Evolutionary conservation across 2,797 vertebrate genomes (phyloP), one percentile per base, ranked within the genome.

Genomic region (Capromys pilorides): DNA sequence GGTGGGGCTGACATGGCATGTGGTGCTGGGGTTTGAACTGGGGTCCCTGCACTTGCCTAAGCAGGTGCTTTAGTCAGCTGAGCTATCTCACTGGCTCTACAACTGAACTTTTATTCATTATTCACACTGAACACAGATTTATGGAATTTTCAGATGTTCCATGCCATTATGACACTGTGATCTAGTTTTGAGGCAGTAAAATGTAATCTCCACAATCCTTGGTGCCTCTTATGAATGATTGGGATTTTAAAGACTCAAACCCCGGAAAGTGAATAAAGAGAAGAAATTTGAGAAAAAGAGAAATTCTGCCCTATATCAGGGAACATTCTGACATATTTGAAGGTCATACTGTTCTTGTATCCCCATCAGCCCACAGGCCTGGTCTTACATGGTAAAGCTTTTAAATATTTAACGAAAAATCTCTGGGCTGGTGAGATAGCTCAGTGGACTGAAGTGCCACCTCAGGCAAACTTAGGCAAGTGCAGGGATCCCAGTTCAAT

Each of bases 131-230:
- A 92, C 86, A 85, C 18, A 88, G 19, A 18, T 59, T 86, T 95
- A 89, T 31, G 71, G 64, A 92, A 86, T 95, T 94, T 96, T 91
- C 79, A 64, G 24, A 71, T 81, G 9, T 49, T 85, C 86, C 86
- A 26, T 66, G n/a, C 88, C 41, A 31, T 88, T 83, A n/a, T 54
- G n/a, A 80, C 5, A 80, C 1, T n/a, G 33, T 89, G 61, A 66
- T 59, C 83, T 14, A 95, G 5, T 92, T 83, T 80, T 16, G 79
- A 19, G 69, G 81, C 66, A 79, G 1, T 91, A 62, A 95, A 94
- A 24, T 85, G 7, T 96, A 89, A 92, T 66, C 59, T 88, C 80
- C 18, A 33, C 86, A 88, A 82, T 91, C 85, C 28, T 94, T 19
- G 61, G n/a, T 87, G 36, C 39, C n/a, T 95, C 24, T 95, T 93